Conservation (phyloP, 2,113 vertebrate species). For the Triplophysa tibetana region DNA sequence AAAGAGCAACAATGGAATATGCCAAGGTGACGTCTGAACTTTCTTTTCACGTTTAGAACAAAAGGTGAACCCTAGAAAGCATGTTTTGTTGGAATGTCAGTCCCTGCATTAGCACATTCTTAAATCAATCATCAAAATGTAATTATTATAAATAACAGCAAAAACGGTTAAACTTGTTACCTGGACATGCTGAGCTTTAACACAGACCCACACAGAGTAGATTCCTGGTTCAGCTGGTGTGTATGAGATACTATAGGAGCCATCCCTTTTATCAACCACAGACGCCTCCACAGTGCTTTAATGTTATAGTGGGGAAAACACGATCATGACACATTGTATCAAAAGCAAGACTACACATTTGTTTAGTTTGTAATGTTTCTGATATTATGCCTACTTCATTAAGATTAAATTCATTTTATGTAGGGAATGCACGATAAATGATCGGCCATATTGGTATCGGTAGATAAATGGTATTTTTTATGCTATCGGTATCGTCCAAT, state of each 20-base stretch:
- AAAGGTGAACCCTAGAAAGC: constrained; percentile 85
- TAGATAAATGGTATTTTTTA: too few relatives aligned
- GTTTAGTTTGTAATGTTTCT: not conserved
- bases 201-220: constrained; percentile 78
- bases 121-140: not conserved
- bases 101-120: not conserved
- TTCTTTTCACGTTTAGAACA: constrained; percentile 76
- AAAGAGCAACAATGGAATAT: constrained; percentile 92
- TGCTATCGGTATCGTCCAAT: too few relatives aligned
- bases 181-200: constrained; percentile 86
- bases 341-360: not conserved
- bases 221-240: constrained; percentile 76
- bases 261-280: constrained; percentile 82
- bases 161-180: constrained; percentile 60
- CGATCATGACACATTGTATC: not conserved
- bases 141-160: not conserved
- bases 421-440: too few relatives aligned
- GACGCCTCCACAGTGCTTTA: constrained; percentile 73
- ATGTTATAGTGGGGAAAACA: not conserved
- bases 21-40: constrained; percentile 75
- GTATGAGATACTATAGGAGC: constrained; percentile 84
- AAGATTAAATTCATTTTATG: too few relatives aligned
- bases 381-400: not conserved
- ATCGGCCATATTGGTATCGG: too few relatives aligned
- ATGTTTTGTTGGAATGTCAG: not conserved